phyloP scores from a whole-genome alignment of 2,888 invertebrate species.

The Drosophila incognita region DNA sequence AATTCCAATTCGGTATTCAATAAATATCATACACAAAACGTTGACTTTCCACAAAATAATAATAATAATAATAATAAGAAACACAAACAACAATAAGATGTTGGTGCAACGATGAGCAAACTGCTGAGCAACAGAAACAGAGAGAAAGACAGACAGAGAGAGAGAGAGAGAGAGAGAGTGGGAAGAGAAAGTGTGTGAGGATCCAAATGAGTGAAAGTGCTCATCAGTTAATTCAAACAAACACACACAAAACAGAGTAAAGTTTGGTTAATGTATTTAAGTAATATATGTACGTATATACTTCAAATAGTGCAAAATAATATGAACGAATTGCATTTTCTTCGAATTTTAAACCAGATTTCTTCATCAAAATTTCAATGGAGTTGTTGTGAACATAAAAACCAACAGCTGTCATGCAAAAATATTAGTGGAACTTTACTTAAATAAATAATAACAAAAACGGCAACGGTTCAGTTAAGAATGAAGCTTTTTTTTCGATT shows the following conservation, averaged over 20 bases:
- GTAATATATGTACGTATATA: not conserved
- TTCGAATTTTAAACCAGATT: slow-evolving; percentile 2
- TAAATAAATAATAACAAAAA: slow-evolving; percentile 15
- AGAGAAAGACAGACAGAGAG: slow-evolving; percentile 5
- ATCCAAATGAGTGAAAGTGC: slow-evolving; percentile 22
- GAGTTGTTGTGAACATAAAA: too few species aligned
- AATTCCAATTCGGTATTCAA: slow-evolving; percentile 30
- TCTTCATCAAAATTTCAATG: not conserved
- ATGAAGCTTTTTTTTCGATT: slow-evolving; percentile 7
- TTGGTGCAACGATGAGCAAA: slow-evolving; percentile 45
- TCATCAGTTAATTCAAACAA: slow-evolving; percentile 23
- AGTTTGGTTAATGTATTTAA: slow-evolving; percentile 9
- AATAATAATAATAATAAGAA: slow-evolving; percentile 17
- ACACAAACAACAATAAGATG: slow-evolving; percentile 31
- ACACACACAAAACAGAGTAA: not conserved
- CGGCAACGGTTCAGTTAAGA: slow-evolving; percentile 16
- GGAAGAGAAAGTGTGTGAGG: slow-evolving; percentile 9
- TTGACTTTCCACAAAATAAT: slow-evolving; percentile 20
- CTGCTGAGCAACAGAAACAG: slow-evolving; percentile 9
- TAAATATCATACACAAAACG: slow-evolving; percentile 32
- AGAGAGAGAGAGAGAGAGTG: slow-evolving; percentile 7
- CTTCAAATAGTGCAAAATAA: slow-evolving; percentile 18
- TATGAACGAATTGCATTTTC: not conserved
- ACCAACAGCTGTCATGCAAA: slow-evolving; percentile 31
- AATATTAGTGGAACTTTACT: slow-evolving; percentile 27